Evolutionary conservation across 2,888 invertebrate species (phyloP).

Genomic region (Chromoteleia sp.): DNA sequence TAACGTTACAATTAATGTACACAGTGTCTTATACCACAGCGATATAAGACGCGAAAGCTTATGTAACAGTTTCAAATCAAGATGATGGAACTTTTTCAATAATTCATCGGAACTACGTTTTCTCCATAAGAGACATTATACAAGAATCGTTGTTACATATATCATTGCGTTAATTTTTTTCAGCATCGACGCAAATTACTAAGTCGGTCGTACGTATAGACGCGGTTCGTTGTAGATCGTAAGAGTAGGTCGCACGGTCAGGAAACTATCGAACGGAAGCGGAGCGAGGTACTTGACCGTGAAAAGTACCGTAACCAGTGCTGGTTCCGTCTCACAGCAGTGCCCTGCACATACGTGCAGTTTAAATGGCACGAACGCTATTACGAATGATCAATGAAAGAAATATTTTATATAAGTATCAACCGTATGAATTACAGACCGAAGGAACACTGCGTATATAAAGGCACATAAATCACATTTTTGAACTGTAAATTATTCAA

Average conservation of each 20-base stretch:
- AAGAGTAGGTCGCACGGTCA: conserved; percentile 79
- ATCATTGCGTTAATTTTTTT: conserved; percentile 47
- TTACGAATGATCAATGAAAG: background rate
- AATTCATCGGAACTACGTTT: conserved; percentile 3
- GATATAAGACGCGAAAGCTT: background rate
- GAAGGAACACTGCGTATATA: too few species aligned
- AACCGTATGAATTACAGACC: background rate
- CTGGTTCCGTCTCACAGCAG: conserved; percentile 72
- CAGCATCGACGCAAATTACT: conserved; percentile 60
- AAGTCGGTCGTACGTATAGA: conserved; percentile 65
- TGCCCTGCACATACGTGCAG: conserved; percentile 62
- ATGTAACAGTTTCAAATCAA: conserved; percentile 11
- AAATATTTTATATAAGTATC: background rate
- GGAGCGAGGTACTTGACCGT: conserved; percentile 83
- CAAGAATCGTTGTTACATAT: conserved; percentile 19
- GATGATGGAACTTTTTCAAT: conserved; percentile 16
- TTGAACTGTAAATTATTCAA: too few species aligned
- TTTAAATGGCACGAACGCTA: conserved; percentile 7
- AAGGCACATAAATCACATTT: too few species aligned
- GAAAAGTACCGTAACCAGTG: conserved; percentile 80
- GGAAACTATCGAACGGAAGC: conserved; percentile 83
- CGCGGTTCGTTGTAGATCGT: conserved; percentile 69
- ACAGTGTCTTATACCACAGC: background rate
- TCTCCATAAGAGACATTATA: conserved; percentile 22
- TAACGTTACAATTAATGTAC: conserved; percentile 2